Percentiles rank a stretch among this genome's conserved stretches.
Evolutionary conservation across 2,888 invertebrate genomes (phyloP).

Genomic region (Pseudococcus jackbeardsleyi): DNA sequence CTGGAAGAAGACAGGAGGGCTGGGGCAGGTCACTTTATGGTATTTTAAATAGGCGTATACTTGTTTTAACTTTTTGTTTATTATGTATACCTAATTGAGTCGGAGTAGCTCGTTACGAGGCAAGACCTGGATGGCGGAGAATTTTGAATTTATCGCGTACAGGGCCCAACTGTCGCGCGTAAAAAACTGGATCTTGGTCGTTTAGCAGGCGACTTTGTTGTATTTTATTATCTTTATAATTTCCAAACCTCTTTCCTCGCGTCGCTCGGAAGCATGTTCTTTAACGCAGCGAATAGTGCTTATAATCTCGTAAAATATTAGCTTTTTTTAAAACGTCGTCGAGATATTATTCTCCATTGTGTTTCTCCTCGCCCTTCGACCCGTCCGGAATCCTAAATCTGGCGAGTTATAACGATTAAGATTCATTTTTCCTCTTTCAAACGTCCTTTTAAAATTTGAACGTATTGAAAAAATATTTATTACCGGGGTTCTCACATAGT

Average conservation of each 20-base stretch:
- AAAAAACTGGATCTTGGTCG: conserved; percentile 14
- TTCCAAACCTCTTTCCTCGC: not conserved
- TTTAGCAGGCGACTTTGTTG: conserved; percentile 16
- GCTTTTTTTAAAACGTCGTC: conserved; percentile 32
- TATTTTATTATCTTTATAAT: conserved; percentile 29
- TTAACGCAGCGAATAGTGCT: not conserved
- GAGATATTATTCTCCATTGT: conserved; percentile 39
- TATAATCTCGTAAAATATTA: conserved; percentile 40
- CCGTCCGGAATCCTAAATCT: not conserved
- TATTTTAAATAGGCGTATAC: conserved; percentile 13
- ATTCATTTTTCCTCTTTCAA: not conserved
- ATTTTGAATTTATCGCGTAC: conserved; percentile 9
- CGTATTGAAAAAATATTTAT: conserved; percentile 35
- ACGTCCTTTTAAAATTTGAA: not conserved
- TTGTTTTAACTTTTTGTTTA: conserved; percentile 30
- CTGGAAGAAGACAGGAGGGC: not conserved
- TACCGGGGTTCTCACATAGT: not conserved
- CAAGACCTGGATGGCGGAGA: not conserved
- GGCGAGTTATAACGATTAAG: conserved; percentile 23
- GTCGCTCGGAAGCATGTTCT: conserved; percentile 24
- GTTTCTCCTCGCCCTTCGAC: not conserved
- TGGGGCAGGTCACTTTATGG: not conserved
- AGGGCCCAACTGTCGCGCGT: not conserved
- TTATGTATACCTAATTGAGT: conserved; percentile 32
- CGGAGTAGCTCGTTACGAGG: not conserved